Conservation (phyloP, 2,113 vertebrate species). For the Sminthopsis crassicaudata region DNA sequence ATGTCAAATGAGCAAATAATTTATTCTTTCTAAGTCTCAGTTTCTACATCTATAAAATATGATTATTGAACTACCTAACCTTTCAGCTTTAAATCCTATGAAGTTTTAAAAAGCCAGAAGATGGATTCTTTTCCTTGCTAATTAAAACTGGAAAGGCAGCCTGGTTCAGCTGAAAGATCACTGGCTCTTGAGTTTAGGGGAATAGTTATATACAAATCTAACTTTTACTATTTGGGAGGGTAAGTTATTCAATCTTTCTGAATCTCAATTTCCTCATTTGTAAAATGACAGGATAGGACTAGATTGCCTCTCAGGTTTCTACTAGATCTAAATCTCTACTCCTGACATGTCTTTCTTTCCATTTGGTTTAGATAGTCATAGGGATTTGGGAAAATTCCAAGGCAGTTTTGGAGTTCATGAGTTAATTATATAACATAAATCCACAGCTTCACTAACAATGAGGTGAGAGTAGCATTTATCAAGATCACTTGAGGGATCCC, state of each 20-base stretch:
- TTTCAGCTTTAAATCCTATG: background rate
- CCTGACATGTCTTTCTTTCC: background rate
- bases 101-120: background rate
- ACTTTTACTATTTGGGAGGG: background rate
- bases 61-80: background rate
- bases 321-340: background rate
- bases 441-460: background rate
- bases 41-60: background rate
- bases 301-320: background rate
- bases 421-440: background rate
- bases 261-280: background rate
- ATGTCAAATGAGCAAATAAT: background rate
- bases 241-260: background rate
- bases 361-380: background rate
- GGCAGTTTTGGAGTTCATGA: background rate
- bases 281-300: background rate
- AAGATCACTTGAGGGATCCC: background rate
- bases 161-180: background rate
- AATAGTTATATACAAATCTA: too few species aligned
- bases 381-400: background rate
- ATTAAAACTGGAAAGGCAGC: background rate
- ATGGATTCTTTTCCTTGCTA: background rate
- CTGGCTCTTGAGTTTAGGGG: background rate
- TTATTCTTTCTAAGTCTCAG: background rate
- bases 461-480: background rate